Evolutionary conservation across 2,113 vertebrate species (phyloP), one percentile per base, ranked within the genome.

Genomic region (Rhynchomys soricoides): DNA sequence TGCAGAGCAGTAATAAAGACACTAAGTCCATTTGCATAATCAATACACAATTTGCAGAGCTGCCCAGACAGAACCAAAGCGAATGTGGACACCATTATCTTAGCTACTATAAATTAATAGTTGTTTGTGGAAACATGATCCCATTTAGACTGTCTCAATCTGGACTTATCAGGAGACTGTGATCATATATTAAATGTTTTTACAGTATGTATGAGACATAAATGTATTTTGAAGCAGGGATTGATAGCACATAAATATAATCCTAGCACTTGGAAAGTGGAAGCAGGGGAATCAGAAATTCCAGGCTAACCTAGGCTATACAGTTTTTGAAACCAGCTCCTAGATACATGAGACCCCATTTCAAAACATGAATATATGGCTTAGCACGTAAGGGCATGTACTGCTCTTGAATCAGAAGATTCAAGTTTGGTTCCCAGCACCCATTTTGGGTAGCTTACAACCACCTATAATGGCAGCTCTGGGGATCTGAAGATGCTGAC

Each of bases 11-110:
- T 98, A 98, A 98, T 98, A 98, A 98, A 98, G 98, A 98, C 96
- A 97, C 97, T 86, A 93, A 90, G n/a, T 77, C 75, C 83, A 98
- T 99, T 98, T 98, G 97, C 98, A 99, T 99, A 99, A 99, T 99
- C 98, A 98, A 99, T 99, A 98, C 70, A 97, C 98, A 98, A 99
- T 99, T 98, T 98, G 98, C 98, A 57, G 96, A 98, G 98, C 98
- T 97, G 98, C 95, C 97, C 98, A 98, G 97, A 98, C 94, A 98
- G 98, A 98, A 98, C 97, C 97, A 98, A 98, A 97, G 97, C 89
- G 96, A 98, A 97, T 0, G 26, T 94, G 96, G 82, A 81, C 22
- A 85, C 98, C 97, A 97, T 98, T 98, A 98, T 97, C 98, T 97
- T 90, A 96, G 96, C 87, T 97, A 96, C 98, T 97, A 98, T 96